These are phyloP conservation scores for Harpalus rubripes DNA, from an alignment of 2,888 invertebrate genomes.

Conservation along the genomic window DNA sequence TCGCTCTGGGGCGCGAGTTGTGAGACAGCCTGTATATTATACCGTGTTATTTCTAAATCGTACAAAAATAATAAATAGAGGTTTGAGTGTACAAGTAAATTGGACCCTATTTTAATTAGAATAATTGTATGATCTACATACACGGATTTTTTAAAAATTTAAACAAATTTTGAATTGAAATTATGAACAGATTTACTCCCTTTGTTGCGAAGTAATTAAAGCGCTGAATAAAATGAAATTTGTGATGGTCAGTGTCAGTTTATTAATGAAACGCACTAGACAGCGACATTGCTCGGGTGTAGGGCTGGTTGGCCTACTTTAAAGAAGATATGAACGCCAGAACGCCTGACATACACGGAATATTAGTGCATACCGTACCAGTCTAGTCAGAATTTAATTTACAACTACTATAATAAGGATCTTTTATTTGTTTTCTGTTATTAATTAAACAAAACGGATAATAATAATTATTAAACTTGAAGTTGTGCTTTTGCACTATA, in stretches of 20 bases:
- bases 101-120: too few species aligned
- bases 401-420: background rate
- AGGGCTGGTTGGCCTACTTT: background rate
- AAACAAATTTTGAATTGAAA: background rate
- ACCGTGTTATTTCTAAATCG: too few species aligned
- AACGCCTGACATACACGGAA: background rate
- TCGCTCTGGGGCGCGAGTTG: too few species aligned
- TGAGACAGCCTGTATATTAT: too few species aligned
- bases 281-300: background rate
- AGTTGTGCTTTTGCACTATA: too few species aligned
- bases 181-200: background rate
- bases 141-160: too few species aligned
- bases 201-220: background rate
- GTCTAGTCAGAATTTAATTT: background rate
- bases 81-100: too few species aligned
- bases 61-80: too few species aligned
- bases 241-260: background rate
- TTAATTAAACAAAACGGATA: too few species aligned
- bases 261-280: background rate
- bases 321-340: background rate
- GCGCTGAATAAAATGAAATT: background rate
- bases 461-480: too few species aligned
- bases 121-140: too few species aligned
- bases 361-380: background rate
- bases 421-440: too few species aligned